Evolutionary conservation across 2,888 invertebrate genomes (phyloP).

Genomic region (Dryobota labecula): DNA sequence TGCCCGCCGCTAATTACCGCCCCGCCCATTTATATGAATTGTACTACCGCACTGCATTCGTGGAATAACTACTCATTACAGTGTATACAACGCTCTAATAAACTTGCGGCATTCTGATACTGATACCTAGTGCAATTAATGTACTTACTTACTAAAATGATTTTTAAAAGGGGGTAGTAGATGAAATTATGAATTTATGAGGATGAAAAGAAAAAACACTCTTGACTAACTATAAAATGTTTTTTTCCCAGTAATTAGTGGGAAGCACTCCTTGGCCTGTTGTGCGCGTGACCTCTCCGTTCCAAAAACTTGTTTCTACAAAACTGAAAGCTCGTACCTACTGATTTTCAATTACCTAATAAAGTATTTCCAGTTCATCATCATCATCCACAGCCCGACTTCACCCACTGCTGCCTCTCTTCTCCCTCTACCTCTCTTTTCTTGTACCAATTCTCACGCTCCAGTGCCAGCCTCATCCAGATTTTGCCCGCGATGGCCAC

Average conservation of each 20-base stretch:
- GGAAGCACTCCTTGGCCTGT: too few relatives aligned
- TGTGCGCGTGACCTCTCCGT: neutral
- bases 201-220: too few relatives aligned
- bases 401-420: too few relatives aligned
- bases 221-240: neutral
- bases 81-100: neutral
- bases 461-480: too few relatives aligned
- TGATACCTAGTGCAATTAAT: neutral
- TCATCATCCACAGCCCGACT: too few relatives aligned
- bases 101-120: neutral
- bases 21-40: conserved; percentile 40
- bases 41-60: conserved; percentile 23
- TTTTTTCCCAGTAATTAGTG: neutral
- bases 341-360: neutral
- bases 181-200: neutral
- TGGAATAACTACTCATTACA: conserved; percentile 25
- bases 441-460: too few relatives aligned
- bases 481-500: too few relatives aligned
- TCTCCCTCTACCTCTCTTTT: too few relatives aligned
- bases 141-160: neutral
- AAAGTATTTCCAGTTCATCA: too few relatives aligned
- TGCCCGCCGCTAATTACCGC: conserved; percentile 37
- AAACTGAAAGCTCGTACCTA: neutral
- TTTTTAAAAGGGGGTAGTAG: neutral
- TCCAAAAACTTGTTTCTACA: neutral